Percentiles rank a stretch among this genome's conserved stretches.
Evolutionary conservation across 2,888 invertebrate genomes (phyloP).

Genomic region (Tryphoninae sp.): DNA sequence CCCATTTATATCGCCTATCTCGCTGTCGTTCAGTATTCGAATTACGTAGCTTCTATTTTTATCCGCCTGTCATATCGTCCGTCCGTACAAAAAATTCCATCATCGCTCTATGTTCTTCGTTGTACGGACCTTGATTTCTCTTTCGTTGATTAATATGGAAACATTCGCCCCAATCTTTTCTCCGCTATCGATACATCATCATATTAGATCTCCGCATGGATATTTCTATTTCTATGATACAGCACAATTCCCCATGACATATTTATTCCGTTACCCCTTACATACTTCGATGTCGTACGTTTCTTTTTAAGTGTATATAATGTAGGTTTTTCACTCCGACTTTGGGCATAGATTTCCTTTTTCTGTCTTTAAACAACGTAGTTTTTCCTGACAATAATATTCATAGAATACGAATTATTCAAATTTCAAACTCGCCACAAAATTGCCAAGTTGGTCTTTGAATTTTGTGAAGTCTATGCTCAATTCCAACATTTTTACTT

Average conservation of each 20-base stretch:
- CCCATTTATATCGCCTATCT: constrained; percentile 35
- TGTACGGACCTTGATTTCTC: not conserved
- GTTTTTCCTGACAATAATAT: not conserved
- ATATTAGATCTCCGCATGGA: constrained; percentile 30
- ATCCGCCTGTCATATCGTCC: constrained; percentile 28
- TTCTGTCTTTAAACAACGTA: not conserved
- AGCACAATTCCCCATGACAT: constrained; percentile 41
- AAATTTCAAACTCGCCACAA: constrained; percentile 46
- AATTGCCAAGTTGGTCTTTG: constrained; percentile 33
- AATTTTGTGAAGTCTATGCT: constrained; percentile 45
- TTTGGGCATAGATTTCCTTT: constrained; percentile 38
- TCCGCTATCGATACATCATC: constrained; percentile 14
- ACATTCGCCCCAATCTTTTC: constrained; percentile 56
- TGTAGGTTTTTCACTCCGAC: constrained; percentile 41
- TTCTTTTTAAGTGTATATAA: constrained; percentile 33
- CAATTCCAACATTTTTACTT: constrained; percentile 35
- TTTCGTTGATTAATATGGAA: constrained; percentile 1
- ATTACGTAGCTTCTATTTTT: constrained; percentile 41
- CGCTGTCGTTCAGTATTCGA: constrained; percentile 37
- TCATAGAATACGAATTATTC: not conserved
- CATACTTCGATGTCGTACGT: constrained; percentile 47
- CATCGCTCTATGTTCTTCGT: not conserved
- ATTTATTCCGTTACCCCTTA: constrained; percentile 14
- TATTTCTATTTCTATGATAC: constrained; percentile 25
- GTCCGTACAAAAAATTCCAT: not conserved